Evolutionary conservation across 1,140 invertebrate species (phyloP), one percentile per base, ranked within the genome.

Genomic region (Ceratosolen fusciceps): DNA sequence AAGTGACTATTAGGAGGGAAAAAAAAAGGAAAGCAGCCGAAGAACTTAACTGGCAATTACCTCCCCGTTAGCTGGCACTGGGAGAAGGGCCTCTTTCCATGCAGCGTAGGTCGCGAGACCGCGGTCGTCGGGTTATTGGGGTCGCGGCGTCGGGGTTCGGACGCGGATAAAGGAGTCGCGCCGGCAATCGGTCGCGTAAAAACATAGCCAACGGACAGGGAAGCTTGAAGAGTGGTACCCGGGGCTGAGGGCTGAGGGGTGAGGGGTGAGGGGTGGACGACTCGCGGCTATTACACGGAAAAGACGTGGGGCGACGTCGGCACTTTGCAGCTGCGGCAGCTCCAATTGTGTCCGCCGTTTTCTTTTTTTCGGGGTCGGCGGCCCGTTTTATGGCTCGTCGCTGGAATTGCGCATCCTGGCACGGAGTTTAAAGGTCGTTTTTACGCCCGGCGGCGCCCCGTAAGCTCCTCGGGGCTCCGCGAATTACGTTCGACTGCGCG

Each of bases 31-130:
- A 58, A 58, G 24, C 39, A 16, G 49, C 49, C 49, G n/a, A 29
- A 43, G 26, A 19, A 56, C 70, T 31, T 12, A 56, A 54, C 70
- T 37, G 43, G 49, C 49, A 72, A 72, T 72, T 72, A 72, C 43
- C 49, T 52, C 21, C n/a, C 67, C n/a, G 67, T n/a, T n/a, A n/a
- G n/a, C n/a, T n/a, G n/a, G n/a, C n/a, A n/a, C n/a, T n/a, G n/a
- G n/a, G n/a, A n/a, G n/a, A n/a, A n/a, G n/a, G n/a, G n/a, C n/a
- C n/a, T n/a, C n/a, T n/a, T n/a, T n/a, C n/a, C n/a, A n/a, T n/a
- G n/a, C n/a, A n/a, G n/a, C n/a, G n/a, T n/a, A n/a, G n/a, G n/a
- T n/a, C n/a, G n/a, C n/a, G n/a, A n/a, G n/a, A n/a, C n/a, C n/a
- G n/a, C n/a, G n/a, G n/a, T n/a, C n/a, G n/a, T n/a, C n/a, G n/a